A percentile compares a stretch with the other conserved stretches of the same genome.
Conservation (phyloP, 1,140 invertebrate genomes). For the Drosophila kohkoa region DNA sequence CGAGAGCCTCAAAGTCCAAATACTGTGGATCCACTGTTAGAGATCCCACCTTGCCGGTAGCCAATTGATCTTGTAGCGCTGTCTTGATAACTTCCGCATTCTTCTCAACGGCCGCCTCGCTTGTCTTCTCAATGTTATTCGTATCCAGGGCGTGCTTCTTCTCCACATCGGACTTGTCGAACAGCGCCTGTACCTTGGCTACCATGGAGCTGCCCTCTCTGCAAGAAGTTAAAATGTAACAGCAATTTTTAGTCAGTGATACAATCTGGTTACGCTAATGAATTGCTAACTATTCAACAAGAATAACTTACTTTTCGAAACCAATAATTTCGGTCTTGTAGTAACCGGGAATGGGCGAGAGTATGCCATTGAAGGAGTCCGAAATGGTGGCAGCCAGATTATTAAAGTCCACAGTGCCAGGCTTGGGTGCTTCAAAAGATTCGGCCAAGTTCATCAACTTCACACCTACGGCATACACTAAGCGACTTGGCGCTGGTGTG, state of each 20-base stretch:
- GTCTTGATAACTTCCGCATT: slow-evolving; percentile 86
- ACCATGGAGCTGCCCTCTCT: slow-evolving; percentile 87
- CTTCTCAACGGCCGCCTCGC: slow-evolving; percentile 78
- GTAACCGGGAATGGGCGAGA: slow-evolving; percentile 90
- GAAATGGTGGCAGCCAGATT: slow-evolving; percentile 89
- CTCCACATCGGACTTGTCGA: slow-evolving; percentile 88
- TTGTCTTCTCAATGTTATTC: slow-evolving; percentile 80
- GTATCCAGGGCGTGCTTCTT: slow-evolving; percentile 85
- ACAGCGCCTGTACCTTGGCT: slow-evolving; percentile 88
- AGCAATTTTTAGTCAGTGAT: background rate
- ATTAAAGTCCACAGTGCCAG: slow-evolving; percentile 90
- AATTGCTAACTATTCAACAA: background rate
- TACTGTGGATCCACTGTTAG: slow-evolving; percentile 92
- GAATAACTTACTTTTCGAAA: slow-evolving; percentile 89
- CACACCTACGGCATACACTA: slow-evolving; percentile 90
- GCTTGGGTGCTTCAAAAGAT: slow-evolving; percentile 89
- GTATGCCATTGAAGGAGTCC: slow-evolving; percentile 87
- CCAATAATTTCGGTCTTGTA: slow-evolving; percentile 89
- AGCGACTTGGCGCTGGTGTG: slow-evolving; percentile 87
- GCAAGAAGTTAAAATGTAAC: slow-evolving; percentile 35
- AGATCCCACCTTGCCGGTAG: slow-evolving; percentile 90
- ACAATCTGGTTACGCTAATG: background rate
- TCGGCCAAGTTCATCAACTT: slow-evolving; percentile 91
- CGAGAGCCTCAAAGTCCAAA: slow-evolving; percentile 88
- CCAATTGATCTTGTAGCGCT: slow-evolving; percentile 89